A percentile compares a stretch with the other conserved stretches of the same genome.
Evolutionary conservation across 30 jellyfish, hydroid and myxozoan genomes (phyloP).

Genomic region (Euphysa ruthae): DNA sequence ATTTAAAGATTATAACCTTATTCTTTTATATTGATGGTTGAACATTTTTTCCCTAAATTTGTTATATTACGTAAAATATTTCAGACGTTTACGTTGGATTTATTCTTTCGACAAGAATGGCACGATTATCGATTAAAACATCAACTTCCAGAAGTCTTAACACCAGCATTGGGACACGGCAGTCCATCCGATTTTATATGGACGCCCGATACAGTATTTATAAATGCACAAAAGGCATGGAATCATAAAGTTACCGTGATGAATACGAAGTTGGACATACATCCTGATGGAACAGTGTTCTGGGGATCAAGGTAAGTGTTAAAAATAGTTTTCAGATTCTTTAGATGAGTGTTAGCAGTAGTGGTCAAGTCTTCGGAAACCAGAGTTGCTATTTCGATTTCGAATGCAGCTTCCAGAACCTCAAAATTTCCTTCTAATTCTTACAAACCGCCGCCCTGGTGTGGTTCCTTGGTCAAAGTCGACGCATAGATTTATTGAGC

Average conservation of each 20-base stretch:
- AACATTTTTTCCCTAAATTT: neutral
- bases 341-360: no score
- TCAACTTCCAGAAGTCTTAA: conserved; percentile 18
- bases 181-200: conserved; percentile 77
- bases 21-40: neutral
- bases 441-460: no score
- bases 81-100: conserved; percentile 59
- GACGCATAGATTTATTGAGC: no score
- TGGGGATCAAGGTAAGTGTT: conserved; percentile 90
- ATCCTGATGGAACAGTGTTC: conserved; percentile 85
- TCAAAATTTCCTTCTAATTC: no score
- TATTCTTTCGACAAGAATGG: conserved; percentile 88
- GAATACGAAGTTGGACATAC: conserved; percentile 71
- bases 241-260: conserved; percentile 88
- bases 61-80: neutral
- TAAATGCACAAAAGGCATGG: conserved; percentile 59
- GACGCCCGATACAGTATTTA: conserved; percentile 92
- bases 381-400: no score
- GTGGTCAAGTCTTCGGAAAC: no score
- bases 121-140: conserved; percentile 61
- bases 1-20: neutral
- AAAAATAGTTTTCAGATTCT: no score
- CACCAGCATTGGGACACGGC: conserved; percentile 51
- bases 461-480: no score
- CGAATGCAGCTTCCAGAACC: no score